Percentiles rank a stretch among this genome's conserved stretches.
These are phyloP conservation scores for Terebella lapidaria DNA, from an alignment of 2,888 invertebrate species.

Conservation along the genomic window DNA sequence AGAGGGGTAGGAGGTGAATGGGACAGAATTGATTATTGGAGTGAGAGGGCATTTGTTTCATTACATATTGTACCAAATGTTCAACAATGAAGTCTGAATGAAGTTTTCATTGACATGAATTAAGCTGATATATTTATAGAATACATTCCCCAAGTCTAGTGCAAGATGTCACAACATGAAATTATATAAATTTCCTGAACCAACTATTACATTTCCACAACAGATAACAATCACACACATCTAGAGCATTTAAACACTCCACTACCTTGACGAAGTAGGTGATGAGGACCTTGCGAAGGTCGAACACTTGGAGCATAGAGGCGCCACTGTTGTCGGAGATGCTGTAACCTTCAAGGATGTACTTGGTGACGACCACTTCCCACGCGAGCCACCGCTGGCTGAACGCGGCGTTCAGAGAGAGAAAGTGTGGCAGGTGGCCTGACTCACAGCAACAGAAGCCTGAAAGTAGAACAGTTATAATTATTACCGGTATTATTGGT, in stretches of 20 bases:
- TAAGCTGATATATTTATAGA: no score
- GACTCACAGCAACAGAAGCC: constrained; percentile 88
- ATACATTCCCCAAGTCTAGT: no score
- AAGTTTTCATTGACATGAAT: no score
- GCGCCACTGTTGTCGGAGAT: constrained; percentile 96
- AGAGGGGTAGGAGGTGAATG: not conserved
- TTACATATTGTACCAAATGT: no score
- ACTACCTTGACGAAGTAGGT: constrained; percentile 96
- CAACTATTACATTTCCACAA: no score
- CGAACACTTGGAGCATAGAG: constrained; percentile 95
- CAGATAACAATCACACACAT: no score
- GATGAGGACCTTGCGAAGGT: constrained; percentile 91
- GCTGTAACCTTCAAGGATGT: constrained; percentile 96
- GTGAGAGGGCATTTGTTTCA: not conserved
- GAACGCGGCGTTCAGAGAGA: constrained; percentile 95
- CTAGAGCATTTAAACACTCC: no score
- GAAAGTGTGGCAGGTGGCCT: constrained; percentile 78
- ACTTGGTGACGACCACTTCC: constrained; percentile 91
- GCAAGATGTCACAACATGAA: no score
- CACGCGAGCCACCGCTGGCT: constrained; percentile 95
- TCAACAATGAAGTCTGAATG: no score
- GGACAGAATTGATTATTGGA: not conserved
- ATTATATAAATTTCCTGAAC: no score
- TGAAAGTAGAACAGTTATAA: constrained; percentile 35
- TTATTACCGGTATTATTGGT: not conserved